Conservation (phyloP, 2,797 vertebrate genomes). For the Danio jaintianensis region DNA sequence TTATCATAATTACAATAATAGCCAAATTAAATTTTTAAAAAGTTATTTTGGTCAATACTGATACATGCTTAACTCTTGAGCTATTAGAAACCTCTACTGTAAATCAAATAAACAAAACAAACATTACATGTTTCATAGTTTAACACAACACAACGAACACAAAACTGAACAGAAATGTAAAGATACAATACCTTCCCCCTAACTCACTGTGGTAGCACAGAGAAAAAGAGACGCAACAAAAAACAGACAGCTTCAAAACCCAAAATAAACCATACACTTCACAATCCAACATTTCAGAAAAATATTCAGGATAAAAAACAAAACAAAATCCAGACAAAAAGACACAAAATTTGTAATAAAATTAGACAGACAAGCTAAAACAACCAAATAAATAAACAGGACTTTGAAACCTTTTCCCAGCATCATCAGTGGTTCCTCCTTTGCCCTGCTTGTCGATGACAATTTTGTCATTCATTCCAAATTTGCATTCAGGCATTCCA, state of each 20-base stretch:
- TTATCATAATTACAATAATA: background rate
- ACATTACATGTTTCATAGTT: background rate
- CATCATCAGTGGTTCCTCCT: slow-evolving; percentile 92
- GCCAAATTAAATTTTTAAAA: background rate
- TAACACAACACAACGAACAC: slow-evolving; percentile 29
- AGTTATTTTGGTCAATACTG: background rate
- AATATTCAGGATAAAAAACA: slow-evolving; percentile 5
- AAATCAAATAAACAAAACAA: background rate
- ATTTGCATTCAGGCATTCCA: slow-evolving; percentile 99
- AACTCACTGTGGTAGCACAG: slow-evolving; percentile 84
- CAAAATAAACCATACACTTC: slow-evolving; percentile 61
- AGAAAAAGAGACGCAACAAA: slow-evolving; percentile 79
- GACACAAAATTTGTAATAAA: slow-evolving; percentile 24
- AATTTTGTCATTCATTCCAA: slow-evolving; percentile 99
- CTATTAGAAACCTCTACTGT: background rate
- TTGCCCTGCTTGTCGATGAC: slow-evolving; percentile 99
- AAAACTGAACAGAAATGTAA: slow-evolving; percentile 69
- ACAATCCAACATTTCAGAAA: slow-evolving; percentile 23
- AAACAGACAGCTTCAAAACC: slow-evolving; percentile 70
- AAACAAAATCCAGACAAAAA: slow-evolving; percentile 16
- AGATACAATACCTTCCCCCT: slow-evolving; percentile 85
- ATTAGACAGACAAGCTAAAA: slow-evolving; percentile 8
- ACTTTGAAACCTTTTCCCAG: slow-evolving; percentile 89
- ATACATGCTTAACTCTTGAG: too few species aligned
- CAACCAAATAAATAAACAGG: background rate